These are phyloP conservation scores for Tenthredo mesomela DNA, from an alignment of 2,888 invertebrate genomes.

Conservation along the genomic window DNA sequence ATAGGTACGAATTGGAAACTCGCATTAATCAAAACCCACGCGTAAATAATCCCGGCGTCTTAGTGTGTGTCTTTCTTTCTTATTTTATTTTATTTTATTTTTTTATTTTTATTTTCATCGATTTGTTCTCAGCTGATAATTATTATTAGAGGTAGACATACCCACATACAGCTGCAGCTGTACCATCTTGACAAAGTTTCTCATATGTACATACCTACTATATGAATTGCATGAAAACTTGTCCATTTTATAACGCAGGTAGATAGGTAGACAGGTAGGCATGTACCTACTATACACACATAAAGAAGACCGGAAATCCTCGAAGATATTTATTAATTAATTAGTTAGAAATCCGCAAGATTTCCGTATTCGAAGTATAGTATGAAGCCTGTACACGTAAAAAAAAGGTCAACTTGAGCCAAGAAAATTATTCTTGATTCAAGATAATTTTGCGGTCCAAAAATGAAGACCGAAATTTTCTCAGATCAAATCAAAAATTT, in stretches of 20 bases:
- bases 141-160: neutral
- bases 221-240: neutral
- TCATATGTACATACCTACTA: too few relatives aligned
- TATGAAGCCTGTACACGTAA: neutral
- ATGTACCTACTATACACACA: neutral
- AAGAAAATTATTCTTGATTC: too few relatives aligned
- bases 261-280: neutral
- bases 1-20: slow-evolving; percentile 61
- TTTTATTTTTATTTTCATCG: neutral
- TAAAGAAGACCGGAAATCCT: neutral
- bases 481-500: too few relatives aligned
- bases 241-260: neutral
- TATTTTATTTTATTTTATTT: neutral
- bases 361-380: neutral
- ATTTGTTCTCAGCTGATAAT: neutral
- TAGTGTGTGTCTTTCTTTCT: neutral
- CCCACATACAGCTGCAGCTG: neutral
- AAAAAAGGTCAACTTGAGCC: too few relatives aligned
- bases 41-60: neutral
- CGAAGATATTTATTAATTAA: neutral
- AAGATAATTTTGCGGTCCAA: too few relatives aligned
- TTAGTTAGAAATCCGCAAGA: neutral
- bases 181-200: slow-evolving; percentile 7
- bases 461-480: too few relatives aligned
- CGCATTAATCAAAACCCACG: slow-evolving; percentile 65